These are phyloP conservation scores for Zoroaster sp. DNA, from an alignment of 53 echinoderm and acorn worm species.

Conservation along the genomic window DNA sequence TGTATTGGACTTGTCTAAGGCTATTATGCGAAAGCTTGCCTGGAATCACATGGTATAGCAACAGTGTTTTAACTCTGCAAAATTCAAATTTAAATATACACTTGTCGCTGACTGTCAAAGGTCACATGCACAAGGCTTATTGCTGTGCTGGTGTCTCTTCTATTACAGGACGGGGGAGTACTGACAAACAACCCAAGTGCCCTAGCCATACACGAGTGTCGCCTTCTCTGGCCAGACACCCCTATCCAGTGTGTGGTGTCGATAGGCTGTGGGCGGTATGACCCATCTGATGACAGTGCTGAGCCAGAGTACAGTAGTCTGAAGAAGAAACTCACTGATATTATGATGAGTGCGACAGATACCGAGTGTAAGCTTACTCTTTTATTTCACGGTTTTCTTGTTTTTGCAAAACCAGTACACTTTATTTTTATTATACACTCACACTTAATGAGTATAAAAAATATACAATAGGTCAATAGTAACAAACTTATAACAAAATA, in stretches of 20 bases:
- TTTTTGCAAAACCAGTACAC: no score
- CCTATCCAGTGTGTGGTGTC: slow-evolving; percentile 95
- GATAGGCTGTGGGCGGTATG: slow-evolving; percentile 91
- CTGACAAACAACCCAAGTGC: slow-evolving; percentile 96
- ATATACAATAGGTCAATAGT: no score
- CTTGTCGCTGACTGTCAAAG: background rate
- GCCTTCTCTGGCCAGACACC: slow-evolving; percentile 86
- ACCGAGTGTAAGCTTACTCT: slow-evolving; percentile 78
- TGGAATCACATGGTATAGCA: no score
- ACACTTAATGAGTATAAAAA: no score
- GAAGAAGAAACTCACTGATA: slow-evolving; percentile 81
- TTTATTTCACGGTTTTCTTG: no score
- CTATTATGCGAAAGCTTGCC: no score
- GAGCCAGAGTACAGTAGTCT: slow-evolving; percentile 85
- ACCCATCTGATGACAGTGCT: slow-evolving; percentile 66
- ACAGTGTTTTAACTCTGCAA: no score
- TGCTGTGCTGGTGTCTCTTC: background rate
- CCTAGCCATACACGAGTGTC: slow-evolving; percentile 88
- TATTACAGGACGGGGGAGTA: slow-evolving; percentile 92
- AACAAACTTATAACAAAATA: no score
- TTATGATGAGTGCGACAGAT: slow-evolving; percentile 96
- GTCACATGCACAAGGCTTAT: background rate
- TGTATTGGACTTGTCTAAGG: no score
- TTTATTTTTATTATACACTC: no score
- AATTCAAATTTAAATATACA: background rate